Conservation (phyloP, 2,797 vertebrate species). For the Phalloptychus januarius region DNA sequence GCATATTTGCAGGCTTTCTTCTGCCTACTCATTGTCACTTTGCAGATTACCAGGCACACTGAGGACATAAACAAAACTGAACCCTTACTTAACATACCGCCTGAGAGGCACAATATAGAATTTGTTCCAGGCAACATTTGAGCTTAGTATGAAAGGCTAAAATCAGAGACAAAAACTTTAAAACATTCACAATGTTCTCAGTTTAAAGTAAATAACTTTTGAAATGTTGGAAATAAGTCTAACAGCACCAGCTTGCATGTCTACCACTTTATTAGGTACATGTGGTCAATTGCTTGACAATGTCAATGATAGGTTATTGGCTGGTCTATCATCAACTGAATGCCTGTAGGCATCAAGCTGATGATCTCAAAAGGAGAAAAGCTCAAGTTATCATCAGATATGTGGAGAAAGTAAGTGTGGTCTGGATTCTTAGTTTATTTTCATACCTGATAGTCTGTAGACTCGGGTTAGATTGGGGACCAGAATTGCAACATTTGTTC, state of each 20-base stretch:
- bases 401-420: neutral
- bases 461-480: no score
- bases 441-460: no score
- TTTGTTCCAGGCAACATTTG: neutral
- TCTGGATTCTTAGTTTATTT: no score
- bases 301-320: neutral
- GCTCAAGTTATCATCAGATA: neutral
- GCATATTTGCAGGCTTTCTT: slow-evolving; percentile 22
- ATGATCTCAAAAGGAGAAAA: neutral
- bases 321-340: neutral
- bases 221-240: neutral
- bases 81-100: slow-evolving; percentile 16
- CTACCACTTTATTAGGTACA: neutral
- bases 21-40: slow-evolving; percentile 28
- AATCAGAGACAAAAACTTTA: neutral
- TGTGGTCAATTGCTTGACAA: neutral
- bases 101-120: neutral
- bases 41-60: slow-evolving; percentile 39
- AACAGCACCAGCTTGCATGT: neutral
- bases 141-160: neutral
- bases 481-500: no score
- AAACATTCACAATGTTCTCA: neutral
- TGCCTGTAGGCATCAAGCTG: neutral
- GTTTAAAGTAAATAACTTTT: neutral
- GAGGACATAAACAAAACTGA: slow-evolving; percentile 34